Evolutionary conservation across 2,888 invertebrate species (phyloP), one percentile per base, ranked within the genome.

Genomic region (Ellobium chinense): DNA sequence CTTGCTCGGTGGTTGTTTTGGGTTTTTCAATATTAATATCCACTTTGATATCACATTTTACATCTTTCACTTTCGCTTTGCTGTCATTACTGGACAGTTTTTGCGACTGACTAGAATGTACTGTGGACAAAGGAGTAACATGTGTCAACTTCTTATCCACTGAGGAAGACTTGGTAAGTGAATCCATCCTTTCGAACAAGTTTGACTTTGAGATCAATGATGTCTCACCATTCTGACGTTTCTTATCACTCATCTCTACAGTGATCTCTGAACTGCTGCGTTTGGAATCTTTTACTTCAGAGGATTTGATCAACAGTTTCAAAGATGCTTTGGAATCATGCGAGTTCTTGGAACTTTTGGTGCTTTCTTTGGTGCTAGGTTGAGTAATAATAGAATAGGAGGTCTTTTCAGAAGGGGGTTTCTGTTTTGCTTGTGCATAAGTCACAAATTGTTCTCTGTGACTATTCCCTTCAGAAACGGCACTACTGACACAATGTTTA

Each of bases 291-390:
- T 58, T 77, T n/a, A 29, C 58, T 29, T 78, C 69, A 12, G 78
- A 70, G 18, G 78, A 70, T 60, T 78, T 78, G 46, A 78, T 78
- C 4, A 78, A 36, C 70, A 78, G 56, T 70, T 78, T 78, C n/a
- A 78, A n/a, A 34, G 70, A 62, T 7, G 63, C 27, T 7, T 70
- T 70, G 18, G 69, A 60, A 34, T 62, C 56, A 0, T 39, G 34
- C 9, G 21, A 24, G 3, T 39, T 24, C 29, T 69, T 46, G 0
- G 39, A 34, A 24, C 21, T 7, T 24, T n/a, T 70, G 54, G 9
- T 4, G 2, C 14, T 77, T 1, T 69, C 69, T 39, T 24, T 58
- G 31, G 14, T 34, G 4, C n/a, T 46, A 7, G 69, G 46, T 14
- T 18, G 37, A 46, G 39, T 24, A 34, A 34, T 34, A n/a, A 70